Conservation (phyloP, 2,797 vertebrate genomes). For the Moxostoma hubbsi region DNA sequence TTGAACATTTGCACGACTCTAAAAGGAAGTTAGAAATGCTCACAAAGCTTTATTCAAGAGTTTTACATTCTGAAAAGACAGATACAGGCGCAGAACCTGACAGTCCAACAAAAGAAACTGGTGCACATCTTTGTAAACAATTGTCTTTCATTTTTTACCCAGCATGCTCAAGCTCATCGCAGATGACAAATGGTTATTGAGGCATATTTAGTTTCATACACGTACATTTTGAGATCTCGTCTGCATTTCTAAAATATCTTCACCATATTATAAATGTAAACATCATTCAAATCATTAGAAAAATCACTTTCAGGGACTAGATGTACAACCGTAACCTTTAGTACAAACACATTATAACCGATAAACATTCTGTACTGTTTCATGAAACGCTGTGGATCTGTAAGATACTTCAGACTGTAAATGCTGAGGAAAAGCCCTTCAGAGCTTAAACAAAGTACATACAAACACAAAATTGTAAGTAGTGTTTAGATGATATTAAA, state of each 20-base stretch:
- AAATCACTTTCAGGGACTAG: too few relatives aligned
- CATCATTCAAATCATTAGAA: not conserved
- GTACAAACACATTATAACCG: too few relatives aligned
- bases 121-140: too few relatives aligned
- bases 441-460: slow-evolving; percentile 18
- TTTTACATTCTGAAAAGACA: slow-evolving; percentile 61
- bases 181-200: not conserved
- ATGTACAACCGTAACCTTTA: too few relatives aligned
- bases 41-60: slow-evolving; percentile 69
- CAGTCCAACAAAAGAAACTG: too few relatives aligned
- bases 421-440: slow-evolving; percentile 45
- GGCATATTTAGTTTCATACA: not conserved
- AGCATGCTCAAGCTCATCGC: slow-evolving; percentile 5
- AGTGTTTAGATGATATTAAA: not conserved
- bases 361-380: too few relatives aligned
- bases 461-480: not conserved
- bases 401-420: not conserved
- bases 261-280: slow-evolving; percentile 1
- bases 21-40: slow-evolving; percentile 56
- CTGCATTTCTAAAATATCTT: not conserved
- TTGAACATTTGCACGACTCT: not conserved
- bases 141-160: slow-evolving; percentile 3
- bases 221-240: not conserved
- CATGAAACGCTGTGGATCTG: too few relatives aligned
- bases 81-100: slow-evolving; percentile 58